Evolutionary conservation across 2,888 invertebrate species (phyloP).

Genomic region (Acronicta alni): DNA sequence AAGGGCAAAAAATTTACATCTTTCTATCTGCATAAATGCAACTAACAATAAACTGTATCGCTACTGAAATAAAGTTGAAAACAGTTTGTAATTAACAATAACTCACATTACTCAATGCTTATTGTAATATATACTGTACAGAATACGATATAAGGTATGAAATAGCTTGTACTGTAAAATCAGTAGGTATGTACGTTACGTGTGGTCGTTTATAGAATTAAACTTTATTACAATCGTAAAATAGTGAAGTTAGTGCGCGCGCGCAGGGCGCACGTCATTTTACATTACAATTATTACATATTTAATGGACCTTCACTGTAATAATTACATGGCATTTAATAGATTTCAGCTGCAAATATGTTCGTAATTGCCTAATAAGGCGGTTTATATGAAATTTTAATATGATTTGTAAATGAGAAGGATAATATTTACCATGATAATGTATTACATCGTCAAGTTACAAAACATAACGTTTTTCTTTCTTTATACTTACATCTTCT

Average conservation of each 20-base stretch:
- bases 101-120: neutral
- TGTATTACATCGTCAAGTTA: too few species aligned
- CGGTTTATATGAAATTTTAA: constrained; percentile 20
- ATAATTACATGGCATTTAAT: constrained; percentile 40
- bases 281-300: constrained; percentile 35
- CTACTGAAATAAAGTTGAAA: neutral
- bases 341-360: constrained; percentile 28
- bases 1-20: constrained; percentile 32
- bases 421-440: too few species aligned
- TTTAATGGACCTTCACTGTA: constrained; percentile 31
- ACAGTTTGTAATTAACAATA: neutral
- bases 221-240: constrained; percentile 58
- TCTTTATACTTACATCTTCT: too few species aligned
- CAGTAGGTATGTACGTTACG: constrained; percentile 20
- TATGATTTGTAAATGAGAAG: constrained; percentile 24
- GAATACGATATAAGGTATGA: neutral
- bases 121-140: constrained; percentile 7
- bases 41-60: neutral
- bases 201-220: constrained; percentile 52
- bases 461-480: too few species aligned
- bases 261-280: constrained; percentile 23
- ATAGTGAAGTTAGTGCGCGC: constrained; percentile 25
- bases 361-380: constrained; percentile 6
- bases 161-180: constrained; percentile 1
- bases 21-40: neutral